These are phyloP conservation scores for Pipra filicauda DNA, from an alignment of 2,113 vertebrate species.

Conservation along the genomic window DNA sequence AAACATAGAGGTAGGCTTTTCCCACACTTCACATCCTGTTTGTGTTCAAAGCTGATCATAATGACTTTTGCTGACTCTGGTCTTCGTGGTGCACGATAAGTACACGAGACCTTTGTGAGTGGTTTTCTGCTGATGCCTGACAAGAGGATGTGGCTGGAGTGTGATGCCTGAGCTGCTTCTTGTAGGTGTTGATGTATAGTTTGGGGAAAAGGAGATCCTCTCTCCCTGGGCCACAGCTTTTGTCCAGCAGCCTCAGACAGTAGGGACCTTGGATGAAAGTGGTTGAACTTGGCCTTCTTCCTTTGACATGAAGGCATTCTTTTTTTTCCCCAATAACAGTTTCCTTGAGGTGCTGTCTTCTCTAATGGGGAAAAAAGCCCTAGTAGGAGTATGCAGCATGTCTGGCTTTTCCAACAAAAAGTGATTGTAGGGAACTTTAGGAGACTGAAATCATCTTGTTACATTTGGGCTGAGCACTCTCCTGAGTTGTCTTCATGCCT, in stretches of 20 bases:
- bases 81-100: neutral
- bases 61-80: conserved; percentile 20
- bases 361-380: neutral
- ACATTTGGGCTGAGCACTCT: neutral
- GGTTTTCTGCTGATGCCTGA: conserved; percentile 28
- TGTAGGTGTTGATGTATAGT: neutral
- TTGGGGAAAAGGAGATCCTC: neutral
- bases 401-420: neutral
- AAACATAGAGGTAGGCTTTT: conserved; percentile 87
- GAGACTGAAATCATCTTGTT: neutral
- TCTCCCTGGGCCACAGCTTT: neutral
- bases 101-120: neutral
- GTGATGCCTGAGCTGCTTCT: neutral
- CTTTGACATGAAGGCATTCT: neutral
- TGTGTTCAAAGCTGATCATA: neutral
- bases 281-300: neutral
- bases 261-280: neutral
- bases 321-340: neutral
- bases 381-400: neutral
- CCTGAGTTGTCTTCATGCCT: neutral
- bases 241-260: neutral
- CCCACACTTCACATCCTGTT: neutral
- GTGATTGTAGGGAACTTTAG: neutral
- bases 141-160: conserved; percentile 41
- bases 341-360: neutral